A percentile compares a stretch with the other conserved stretches of the same genome.
These are phyloP conservation scores for Mirounga angustirostris DNA, from an alignment of 2,113 vertebrate species.

Conservation along the genomic window DNA sequence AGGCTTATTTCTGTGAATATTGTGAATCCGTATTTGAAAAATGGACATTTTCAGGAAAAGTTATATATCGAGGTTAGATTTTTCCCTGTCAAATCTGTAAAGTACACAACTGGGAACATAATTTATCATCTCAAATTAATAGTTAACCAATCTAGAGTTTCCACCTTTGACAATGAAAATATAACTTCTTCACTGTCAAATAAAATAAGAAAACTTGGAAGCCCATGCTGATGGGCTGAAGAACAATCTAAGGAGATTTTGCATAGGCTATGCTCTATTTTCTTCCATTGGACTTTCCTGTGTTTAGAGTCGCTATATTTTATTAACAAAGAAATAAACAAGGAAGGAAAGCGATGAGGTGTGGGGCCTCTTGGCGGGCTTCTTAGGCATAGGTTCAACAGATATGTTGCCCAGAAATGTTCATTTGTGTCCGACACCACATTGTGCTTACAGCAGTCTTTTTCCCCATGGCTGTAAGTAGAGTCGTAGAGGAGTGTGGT, in stretches of 20 bases:
- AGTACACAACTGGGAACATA: not conserved
- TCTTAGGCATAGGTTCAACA: not conserved
- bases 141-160: not conserved
- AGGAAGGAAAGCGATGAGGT: not conserved
- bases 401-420: not conserved
- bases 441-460: not conserved
- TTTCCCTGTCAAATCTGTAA: not conserved
- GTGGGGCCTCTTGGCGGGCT: not conserved
- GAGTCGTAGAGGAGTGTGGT: not conserved
- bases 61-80: not conserved
- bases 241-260: not conserved
- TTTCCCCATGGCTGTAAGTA: not conserved
- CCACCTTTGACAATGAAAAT: not conserved
- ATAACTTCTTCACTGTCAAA: not conserved
- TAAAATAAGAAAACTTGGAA: not conserved
- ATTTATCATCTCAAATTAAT: not conserved
- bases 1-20: not conserved
- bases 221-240: not conserved
- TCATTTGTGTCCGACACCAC: not conserved
- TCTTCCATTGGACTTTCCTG: not conserved
- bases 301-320: not conserved
- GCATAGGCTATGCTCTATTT: not conserved
- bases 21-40: not conserved
- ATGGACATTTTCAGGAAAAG: not conserved
- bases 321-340: not conserved